A percentile compares a stretch with the other conserved stretches of the same genome.
Conservation (phyloP, 2,888 invertebrate species). For the Lypha dubia region DNA sequence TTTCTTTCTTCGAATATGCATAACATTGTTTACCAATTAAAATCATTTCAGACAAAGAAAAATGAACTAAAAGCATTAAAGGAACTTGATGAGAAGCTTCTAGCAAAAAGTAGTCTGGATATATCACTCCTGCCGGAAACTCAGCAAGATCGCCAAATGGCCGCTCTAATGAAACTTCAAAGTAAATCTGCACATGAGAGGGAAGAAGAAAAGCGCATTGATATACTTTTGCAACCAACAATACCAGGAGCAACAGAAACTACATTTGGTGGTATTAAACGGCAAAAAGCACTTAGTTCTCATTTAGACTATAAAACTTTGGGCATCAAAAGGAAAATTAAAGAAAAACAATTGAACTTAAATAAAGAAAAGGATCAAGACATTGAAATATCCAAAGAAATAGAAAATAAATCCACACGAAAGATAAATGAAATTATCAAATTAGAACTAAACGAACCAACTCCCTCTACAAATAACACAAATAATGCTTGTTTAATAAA, state of each 20-base stretch:
- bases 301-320: constrained; percentile 78
- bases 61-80: constrained; percentile 89
- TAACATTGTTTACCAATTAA: background rate
- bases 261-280: constrained; percentile 85
- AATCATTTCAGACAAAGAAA: constrained; percentile 86
- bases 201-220: constrained; percentile 84
- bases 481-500: constrained; percentile 56
- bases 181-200: constrained; percentile 87
- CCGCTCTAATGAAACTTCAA: constrained; percentile 88
- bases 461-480: background rate
- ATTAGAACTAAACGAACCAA: background rate
- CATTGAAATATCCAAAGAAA: background rate
- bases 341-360: background rate
- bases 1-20: background rate
- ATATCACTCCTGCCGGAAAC: constrained; percentile 91
- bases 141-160: constrained; percentile 91
- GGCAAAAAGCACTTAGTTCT: constrained; percentile 84
- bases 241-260: constrained; percentile 85
- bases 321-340: constrained; percentile 80
- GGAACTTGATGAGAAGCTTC: constrained; percentile 87
- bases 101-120: constrained; percentile 90
- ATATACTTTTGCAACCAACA: constrained; percentile 85
- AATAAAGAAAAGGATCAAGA: background rate
- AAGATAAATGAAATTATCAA: background rate
- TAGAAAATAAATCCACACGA: background rate